A percentile compares a stretch with the other conserved stretches of the same genome.
Evolutionary conservation across 2,797 vertebrate genomes (phyloP).

Genomic region (Sebastes itinus): DNA sequence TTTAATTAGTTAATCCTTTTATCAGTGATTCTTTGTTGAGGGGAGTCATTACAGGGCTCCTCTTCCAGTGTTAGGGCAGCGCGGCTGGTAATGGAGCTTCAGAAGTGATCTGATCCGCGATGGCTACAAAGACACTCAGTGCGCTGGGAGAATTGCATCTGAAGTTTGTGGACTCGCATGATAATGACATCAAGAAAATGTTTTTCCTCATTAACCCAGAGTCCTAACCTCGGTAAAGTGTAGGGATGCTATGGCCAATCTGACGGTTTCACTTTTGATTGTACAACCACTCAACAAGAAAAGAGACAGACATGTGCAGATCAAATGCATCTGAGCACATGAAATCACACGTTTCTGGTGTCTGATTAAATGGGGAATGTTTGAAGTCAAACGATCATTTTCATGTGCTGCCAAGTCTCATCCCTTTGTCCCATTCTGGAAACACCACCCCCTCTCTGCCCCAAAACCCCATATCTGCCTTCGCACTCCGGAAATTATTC

Average conservation of each 20-base stretch:
- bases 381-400: slow-evolving; percentile 67
- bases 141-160: slow-evolving; percentile 18
- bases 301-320: slow-evolving; percentile 15
- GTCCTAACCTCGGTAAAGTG: not conserved
- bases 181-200: slow-evolving; percentile 21
- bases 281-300: slow-evolving; percentile 26
- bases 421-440: slow-evolving; percentile 45
- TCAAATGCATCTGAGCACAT: slow-evolving; percentile 38
- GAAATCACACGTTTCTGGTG: slow-evolving; percentile 36
- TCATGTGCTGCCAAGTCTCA: slow-evolving; percentile 52
- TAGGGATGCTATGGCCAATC: not conserved
- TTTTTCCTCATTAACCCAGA: slow-evolving; percentile 43
- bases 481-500: slow-evolving; percentile 73
- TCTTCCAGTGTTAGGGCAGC: slow-evolving; percentile 62
- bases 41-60: slow-evolving; percentile 75
- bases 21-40: slow-evolving; percentile 82
- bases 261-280: slow-evolving; percentile 19
- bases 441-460: slow-evolving; percentile 36
- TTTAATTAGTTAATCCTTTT: slow-evolving; percentile 87
- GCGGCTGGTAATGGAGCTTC: slow-evolving; percentile 68
- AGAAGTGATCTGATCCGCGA: slow-evolving; percentile 58
- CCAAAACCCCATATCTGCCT: slow-evolving; percentile 49
- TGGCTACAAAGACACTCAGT: slow-evolving; percentile 43
- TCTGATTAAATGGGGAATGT: slow-evolving; percentile 58
- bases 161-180: slow-evolving; percentile 5